phyloP scores from a whole-genome alignment of 2,113 vertebrate genomes.

The Trogon melanurus region DNA sequence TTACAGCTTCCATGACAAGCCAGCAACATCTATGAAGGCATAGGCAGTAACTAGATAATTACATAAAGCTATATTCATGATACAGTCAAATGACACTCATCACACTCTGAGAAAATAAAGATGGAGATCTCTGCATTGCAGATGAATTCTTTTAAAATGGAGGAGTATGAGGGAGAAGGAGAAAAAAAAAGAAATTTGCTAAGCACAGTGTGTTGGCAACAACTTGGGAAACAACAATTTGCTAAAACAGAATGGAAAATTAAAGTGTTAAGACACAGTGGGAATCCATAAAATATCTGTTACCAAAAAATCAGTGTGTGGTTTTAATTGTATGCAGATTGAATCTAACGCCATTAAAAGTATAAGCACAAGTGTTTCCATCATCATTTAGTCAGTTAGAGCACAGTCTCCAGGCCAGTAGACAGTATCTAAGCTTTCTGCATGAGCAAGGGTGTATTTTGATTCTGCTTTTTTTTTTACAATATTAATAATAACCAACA shows the following conservation, averaged over 20 bases:
- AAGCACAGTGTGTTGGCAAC: background rate
- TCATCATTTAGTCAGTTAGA: background rate
- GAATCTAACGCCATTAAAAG: background rate
- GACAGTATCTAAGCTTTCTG: background rate
- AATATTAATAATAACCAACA: background rate
- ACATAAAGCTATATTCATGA: background rate
- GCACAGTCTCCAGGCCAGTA: background rate
- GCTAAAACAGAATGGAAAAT: background rate
- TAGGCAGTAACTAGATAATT: background rate
- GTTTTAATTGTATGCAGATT: background rate
- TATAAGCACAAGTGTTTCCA: background rate
- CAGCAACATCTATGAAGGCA: background rate
- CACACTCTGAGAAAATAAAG: constrained; percentile 17
- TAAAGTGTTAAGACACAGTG: background rate
- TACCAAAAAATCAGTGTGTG: background rate
- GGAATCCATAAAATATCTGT: background rate
- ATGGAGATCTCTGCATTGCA: constrained; percentile 40
- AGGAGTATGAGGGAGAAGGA: background rate
- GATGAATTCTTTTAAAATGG: constrained; percentile 29
- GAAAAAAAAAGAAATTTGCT: background rate
- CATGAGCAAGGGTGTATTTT: background rate
- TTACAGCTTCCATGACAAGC: background rate
- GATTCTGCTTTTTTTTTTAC: background rate
- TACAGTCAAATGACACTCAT: background rate
- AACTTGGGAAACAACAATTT: background rate